These are phyloP conservation scores for Nycticebus coucang DNA, from an alignment of 2,113 vertebrate genomes.

Conservation along the genomic window DNA sequence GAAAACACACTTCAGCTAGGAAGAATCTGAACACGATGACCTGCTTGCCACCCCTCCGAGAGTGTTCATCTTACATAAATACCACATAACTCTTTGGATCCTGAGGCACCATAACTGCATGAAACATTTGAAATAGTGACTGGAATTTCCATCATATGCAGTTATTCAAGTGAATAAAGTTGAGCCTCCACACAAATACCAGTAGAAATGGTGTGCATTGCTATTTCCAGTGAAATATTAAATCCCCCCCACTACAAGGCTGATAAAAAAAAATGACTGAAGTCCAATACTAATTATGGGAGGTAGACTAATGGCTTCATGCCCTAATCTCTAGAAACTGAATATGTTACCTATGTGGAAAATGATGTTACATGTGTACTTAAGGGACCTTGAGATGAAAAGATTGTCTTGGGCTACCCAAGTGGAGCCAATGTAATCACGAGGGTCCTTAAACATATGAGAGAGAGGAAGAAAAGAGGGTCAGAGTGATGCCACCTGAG, in stretches of 20 bases:
- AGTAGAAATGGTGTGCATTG: neutral
- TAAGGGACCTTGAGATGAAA: neutral
- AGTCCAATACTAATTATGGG: neutral
- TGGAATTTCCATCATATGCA: neutral
- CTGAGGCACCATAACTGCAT: neutral
- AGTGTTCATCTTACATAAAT: slow-evolving; percentile 75
- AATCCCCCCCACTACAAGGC: neutral
- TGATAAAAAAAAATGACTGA: neutral
- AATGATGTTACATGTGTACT: neutral
- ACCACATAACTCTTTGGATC: slow-evolving; percentile 66
- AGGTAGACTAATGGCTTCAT: neutral
- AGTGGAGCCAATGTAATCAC: neutral
- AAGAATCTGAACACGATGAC: slow-evolving; percentile 86
- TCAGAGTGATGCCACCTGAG: neutral
- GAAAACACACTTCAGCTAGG: slow-evolving; percentile 84
- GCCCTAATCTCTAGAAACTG: neutral
- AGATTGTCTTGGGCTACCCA: neutral
- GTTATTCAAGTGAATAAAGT: neutral
- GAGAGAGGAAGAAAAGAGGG: neutral
- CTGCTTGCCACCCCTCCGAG: slow-evolving; percentile 74
- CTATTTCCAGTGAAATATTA: neutral
- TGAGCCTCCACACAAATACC: neutral
- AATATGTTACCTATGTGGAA: neutral
- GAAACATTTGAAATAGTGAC: slow-evolving; percentile 28
- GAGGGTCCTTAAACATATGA: neutral